phyloP scores from a whole-genome alignment of 2,888 invertebrate species.

The Merodon equestris region DNA sequence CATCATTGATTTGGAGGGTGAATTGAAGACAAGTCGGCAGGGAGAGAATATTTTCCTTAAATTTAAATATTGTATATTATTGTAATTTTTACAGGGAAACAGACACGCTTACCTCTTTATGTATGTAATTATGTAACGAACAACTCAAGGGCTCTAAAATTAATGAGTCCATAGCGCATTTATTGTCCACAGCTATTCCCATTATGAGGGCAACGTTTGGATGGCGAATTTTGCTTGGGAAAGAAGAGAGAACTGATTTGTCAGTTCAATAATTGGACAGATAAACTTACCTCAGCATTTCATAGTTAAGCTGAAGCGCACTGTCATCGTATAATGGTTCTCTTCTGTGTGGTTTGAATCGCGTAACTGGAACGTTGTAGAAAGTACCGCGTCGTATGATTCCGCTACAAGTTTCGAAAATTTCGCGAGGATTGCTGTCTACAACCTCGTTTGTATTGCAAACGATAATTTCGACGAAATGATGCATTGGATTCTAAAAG shows the following conservation, averaged over 20 bases:
- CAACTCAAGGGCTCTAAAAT: constrained; percentile 52
- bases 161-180: constrained; percentile 47
- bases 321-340: constrained; percentile 16
- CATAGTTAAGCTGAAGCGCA: constrained; percentile 54
- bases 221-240: constrained; percentile 53
- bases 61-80: not conserved
- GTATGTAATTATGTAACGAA: constrained; percentile 49
- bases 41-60: not conserved
- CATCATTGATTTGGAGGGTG: constrained; percentile 51
- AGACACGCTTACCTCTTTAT: constrained; percentile 30
- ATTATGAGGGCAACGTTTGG: constrained; percentile 57
- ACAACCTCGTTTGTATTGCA: constrained; percentile 45
- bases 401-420: constrained; percentile 45
- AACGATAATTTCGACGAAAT: constrained; percentile 57
- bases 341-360: constrained; percentile 45
- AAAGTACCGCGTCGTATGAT: constrained; percentile 45
- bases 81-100: not conserved
- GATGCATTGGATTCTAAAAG: constrained; percentile 13
- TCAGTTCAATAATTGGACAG: not conserved
- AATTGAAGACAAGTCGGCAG: constrained; percentile 39
- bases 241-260: not conserved
- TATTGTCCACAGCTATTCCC: constrained; percentile 59
- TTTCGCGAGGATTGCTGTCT: constrained; percentile 30
- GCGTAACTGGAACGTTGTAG: constrained; percentile 48
- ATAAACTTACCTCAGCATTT: constrained; percentile 41